Evolutionary conservation across 2,888 invertebrate genomes (phyloP), one percentile per base, ranked within the genome.

Genomic region (Cheilosia grossa): DNA sequence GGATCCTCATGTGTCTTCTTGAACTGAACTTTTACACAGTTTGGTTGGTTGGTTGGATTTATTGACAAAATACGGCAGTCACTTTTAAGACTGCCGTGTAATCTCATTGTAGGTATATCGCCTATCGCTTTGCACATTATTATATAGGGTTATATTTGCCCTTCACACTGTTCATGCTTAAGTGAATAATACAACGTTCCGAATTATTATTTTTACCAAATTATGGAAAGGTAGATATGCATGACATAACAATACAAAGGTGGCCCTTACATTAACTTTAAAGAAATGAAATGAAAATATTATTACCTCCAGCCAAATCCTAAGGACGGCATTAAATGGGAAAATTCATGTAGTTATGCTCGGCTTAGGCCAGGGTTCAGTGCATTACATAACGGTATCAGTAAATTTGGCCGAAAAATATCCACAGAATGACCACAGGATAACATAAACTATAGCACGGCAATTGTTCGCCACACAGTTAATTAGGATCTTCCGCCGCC

Each of bases 391-490:
- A 61, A 72, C 66, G 54, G 51, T 27, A 47, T 77, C 70, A 61
- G 63, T 73, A 64, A 74, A 74, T 79, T 58, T 42, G 42, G 37
- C 44, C 73, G 30, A 63, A 69, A 69, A 74, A 79, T 73, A 74
- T 69, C 73, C 74, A 63, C 67, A 66, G 30, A 64, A 66, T 17
- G 67, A 56, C 82, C 77, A 63, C 69, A 61, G 72, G 66, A 73
- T 56, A 69, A 74, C 73, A 82, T 82, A 51, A 74, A 78, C 63
- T 74, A 82, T 79, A 73, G 63, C 82, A 82, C 66, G 58, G 78
- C 67, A 78, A 73, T 74, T 78, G 73, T 74, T 58, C 63, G 73
- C 79, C 67, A 53, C 74, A 79, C 63, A 78, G 67, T 78, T 82
- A 82, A 82, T 82, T 82, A 78, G 73, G 73, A 73, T 69, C 47